These are phyloP conservation scores for Panthera tigris DNA, from an alignment of 2,113 vertebrate species.

Conservation along the genomic window DNA sequence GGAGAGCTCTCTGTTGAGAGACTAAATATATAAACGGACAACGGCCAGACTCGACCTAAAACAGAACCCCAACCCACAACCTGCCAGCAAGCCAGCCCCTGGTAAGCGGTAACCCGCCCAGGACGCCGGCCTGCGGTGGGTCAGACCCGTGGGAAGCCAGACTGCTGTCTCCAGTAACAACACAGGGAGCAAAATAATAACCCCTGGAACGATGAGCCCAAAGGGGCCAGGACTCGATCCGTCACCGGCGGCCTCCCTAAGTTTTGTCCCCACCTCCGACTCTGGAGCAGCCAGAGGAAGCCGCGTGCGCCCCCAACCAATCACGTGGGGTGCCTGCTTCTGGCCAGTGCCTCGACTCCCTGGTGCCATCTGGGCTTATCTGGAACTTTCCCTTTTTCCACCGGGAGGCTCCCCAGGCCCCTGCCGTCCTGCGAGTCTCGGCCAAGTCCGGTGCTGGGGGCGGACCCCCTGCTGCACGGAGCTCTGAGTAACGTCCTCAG, in stretches of 20 bases:
- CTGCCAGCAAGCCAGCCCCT: background rate
- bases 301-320: rapidly evolving
- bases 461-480: background rate
- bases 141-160: background rate
- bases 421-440: background rate
- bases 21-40: too few species aligned
- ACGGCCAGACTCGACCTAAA: rapidly evolving
- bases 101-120: rapidly evolving
- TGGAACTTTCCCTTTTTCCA: background rate
- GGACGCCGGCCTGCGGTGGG: rapidly evolving
- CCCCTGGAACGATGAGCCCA: background rate
- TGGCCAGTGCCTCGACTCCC: background rate
- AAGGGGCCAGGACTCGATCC: background rate
- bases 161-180: background rate
- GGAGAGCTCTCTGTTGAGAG: background rate
- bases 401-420: rapidly evolving
- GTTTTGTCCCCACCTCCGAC: background rate
- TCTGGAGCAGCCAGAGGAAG: background rate
- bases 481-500: background rate
- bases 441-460: background rate
- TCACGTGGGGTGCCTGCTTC: rapidly evolving
- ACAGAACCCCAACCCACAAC: rapidly evolving
- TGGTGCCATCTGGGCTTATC: background rate
- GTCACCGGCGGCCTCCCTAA: background rate
- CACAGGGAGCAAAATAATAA: background rate